A percentile compares a stretch with the other conserved stretches of the same genome.
These are phyloP conservation scores for Harpagifer antarcticus DNA, from an alignment of 2,797 vertebrate genomes.

Conservation along the genomic window DNA sequence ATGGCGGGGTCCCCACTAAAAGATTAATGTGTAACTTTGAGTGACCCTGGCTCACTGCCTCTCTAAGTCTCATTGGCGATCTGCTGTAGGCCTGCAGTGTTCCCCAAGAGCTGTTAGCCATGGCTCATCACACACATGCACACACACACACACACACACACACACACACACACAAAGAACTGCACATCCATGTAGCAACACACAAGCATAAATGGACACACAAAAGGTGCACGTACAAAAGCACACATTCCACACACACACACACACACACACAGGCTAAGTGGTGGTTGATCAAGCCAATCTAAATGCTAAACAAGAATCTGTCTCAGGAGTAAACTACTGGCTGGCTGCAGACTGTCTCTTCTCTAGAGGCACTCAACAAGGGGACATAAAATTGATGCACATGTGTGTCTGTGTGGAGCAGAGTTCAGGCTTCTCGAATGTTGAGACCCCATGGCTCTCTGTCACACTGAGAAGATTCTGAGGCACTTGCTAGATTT, in stretches of 20 bases:
- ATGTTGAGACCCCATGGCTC: constrained; percentile 40
- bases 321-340: constrained; percentile 72
- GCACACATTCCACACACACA: constrained; percentile 6
- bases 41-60: constrained; percentile 77
- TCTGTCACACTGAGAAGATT: constrained; percentile 41
- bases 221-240: neutral
- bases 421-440: constrained; percentile 25
- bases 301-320: constrained; percentile 84
- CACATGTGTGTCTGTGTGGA: neutral
- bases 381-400: constrained; percentile 64
- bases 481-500: constrained; percentile 24
- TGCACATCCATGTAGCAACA: constrained; percentile 30
- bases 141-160: no score
- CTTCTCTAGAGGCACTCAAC: constrained; percentile 67
- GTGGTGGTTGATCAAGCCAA: constrained; percentile 79
- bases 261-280: constrained; percentile 46
- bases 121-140: constrained; percentile 70
- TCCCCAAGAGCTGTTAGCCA: constrained; percentile 68
- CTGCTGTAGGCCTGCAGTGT: constrained; percentile 49
- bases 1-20: constrained; percentile 59
- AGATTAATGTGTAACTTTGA: constrained; percentile 79
- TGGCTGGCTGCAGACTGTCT: constrained; percentile 71
- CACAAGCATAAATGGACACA: constrained; percentile 10
- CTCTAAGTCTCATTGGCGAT: constrained; percentile 60
- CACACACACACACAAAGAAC: constrained; percentile 8